A percentile compares a stretch with the other conserved stretches of the same genome.
phyloP scores from a whole-genome alignment of 1,140 invertebrate species.

The Drosophila nasuta region DNA sequence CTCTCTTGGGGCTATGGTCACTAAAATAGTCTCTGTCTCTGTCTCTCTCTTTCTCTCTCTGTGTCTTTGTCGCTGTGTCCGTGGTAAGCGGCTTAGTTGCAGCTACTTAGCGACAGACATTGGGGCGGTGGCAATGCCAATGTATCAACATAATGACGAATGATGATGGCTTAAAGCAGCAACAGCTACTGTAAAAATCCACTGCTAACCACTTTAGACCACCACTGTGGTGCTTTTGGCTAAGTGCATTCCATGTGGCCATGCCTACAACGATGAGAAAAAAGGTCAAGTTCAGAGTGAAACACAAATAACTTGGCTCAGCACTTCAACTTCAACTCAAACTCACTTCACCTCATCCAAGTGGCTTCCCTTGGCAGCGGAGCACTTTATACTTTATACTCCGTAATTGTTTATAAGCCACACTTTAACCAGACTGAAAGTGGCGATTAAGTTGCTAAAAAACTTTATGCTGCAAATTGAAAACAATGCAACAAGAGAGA shows the following conservation, averaged over 20 bases:
- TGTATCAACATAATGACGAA: slow-evolving; percentile 41
- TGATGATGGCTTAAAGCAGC: slow-evolving; percentile 21
- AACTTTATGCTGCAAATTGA: slow-evolving; percentile 3
- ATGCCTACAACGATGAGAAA: slow-evolving; percentile 5
- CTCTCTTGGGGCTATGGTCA: slow-evolving; percentile 18
- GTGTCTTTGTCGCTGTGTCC: background rate
- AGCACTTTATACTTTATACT: slow-evolving; percentile 29
- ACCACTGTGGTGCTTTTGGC: slow-evolving; percentile 22
- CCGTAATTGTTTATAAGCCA: slow-evolving; percentile 40
- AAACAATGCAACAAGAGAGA: background rate
- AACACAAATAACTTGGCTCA: slow-evolving; percentile 34
- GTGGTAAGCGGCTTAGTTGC: slow-evolving; percentile 45
- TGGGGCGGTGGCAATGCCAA: slow-evolving; percentile 20
- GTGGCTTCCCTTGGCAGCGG: slow-evolving; percentile 11
- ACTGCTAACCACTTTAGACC: slow-evolving; percentile 21
- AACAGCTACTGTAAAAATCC: slow-evolving; percentile 18
- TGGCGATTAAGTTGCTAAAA: background rate
- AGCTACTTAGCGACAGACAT: slow-evolving; percentile 44
- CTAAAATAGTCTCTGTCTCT: slow-evolving; percentile 3
- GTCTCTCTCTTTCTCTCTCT: background rate
- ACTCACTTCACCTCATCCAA: background rate
- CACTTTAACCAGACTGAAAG: slow-evolving; percentile 10
- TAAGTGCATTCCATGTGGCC: slow-evolving; percentile 46
- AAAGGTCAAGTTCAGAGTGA: slow-evolving; percentile 50
- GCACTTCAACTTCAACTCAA: slow-evolving; percentile 16